Base-by-base conservation (phyloP, 1,140 invertebrate species). In the Heliothis virescens region DNA sequence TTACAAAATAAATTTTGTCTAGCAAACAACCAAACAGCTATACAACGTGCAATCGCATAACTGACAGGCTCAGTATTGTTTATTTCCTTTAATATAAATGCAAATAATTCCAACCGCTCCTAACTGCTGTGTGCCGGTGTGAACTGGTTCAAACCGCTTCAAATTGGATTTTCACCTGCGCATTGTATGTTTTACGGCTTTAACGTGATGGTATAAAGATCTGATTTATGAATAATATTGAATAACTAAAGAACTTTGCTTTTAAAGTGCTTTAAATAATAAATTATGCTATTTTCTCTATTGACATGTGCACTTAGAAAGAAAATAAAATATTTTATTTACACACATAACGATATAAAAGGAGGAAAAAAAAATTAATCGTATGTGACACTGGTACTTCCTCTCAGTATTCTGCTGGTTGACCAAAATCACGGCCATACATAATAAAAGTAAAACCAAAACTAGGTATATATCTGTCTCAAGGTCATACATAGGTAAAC, bases 11-110 rank as follows among this genome's bases (percentile, higher is more conserved):
- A n/a, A 55, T 16, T 55, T 55, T 55, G 10, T 9, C 13, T 60
- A 52, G 16, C 10, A 52, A 26, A 11, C 18, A 52, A 50, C 12
- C 48, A 69, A 47, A 63, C 62, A 16, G n/a, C 34, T 34, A 41
- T 15, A 34, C 12, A 50, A 15, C 3, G 2, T 26, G 16, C 21
- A 55, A 16, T 53, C 67, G 16, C 67, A 34, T 72, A 55, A 72
- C 21, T 55, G 52, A 53, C 67, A 53, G 67, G 15, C 13, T 3
- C 50, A 34, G 50, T 13, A 55, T 55, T 53, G 52, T 53, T 72
- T 47, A 69, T 69, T 69, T 34, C 67, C 26, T 72, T 72, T 55
- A 72, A 72, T 72, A 72, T 72, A 72, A 72, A 72, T 72, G 67
- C 67, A 72, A 72, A 72, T 72, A 72, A 72, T 72, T 52, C 52